Evolutionary conservation across 92 coral and sea anemone genomes (phyloP), one percentile per base, ranked within the genome.

Genomic region (Phymanthus crucifer): DNA sequence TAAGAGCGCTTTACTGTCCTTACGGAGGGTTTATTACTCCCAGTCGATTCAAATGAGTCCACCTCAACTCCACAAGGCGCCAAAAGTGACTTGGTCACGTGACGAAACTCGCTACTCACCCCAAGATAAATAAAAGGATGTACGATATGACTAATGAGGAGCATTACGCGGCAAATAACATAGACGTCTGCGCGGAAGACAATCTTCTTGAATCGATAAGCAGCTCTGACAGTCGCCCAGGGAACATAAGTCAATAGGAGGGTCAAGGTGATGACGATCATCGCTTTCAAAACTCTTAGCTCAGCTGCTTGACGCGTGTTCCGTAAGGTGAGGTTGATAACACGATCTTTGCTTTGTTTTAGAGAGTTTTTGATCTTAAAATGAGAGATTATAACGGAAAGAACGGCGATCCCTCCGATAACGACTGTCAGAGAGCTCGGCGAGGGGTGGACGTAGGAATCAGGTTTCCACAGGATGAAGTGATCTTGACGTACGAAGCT

Each of bases 71-170:
- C 50, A 35, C 46, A 35, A 32, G 74, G 50, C 50, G 50, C 74
- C 13, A 70, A 40, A 6, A 61, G 8, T 31, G 35, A 19, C 70
- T 48, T 71, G 2, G 58, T 69, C 70, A 80, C 84, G 19, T 47
- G 84, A 71, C 84, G 84, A 21, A 80, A 80, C 45, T 80, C 84
- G 14, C 67, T 35, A 33, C 84, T 80, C 84, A 80, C 84, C 19
- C 84, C 69, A 46, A 70, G 50, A 37, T 70, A 80, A 21, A 80
- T 70, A 38, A 80, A 48, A 21, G 84, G 84, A 36, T 80, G 84
- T 3, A 72, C 61, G 29, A 80, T 75, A 77, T 80, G 84, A 56
- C 84, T 80, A 23, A 71, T 31, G 10, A 80, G 56, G 17, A 80
- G 65, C 84, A 80, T 80, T 6, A 71, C 70, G 21, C 84, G 77